Conservation (phyloP, 2,888 invertebrate genomes). For the Drosophila nr. medialis region DNA sequence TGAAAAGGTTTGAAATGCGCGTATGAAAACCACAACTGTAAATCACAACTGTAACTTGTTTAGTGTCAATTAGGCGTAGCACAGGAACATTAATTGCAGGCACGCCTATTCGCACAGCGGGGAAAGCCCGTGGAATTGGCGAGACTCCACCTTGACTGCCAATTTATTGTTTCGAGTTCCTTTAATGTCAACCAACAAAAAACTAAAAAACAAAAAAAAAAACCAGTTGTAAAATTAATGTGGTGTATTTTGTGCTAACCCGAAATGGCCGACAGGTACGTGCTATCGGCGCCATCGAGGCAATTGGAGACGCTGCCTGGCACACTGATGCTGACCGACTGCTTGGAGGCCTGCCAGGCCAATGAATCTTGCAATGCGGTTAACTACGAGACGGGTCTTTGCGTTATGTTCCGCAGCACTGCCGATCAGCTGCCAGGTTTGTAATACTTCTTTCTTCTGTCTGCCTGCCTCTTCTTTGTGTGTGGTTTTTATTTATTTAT, state of each 20-base stretch:
- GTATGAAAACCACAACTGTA: not conserved
- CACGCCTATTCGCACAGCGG: constrained; percentile 9
- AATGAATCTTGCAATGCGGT: constrained; percentile 96
- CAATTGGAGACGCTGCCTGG: constrained; percentile 95
- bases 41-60: not conserved
- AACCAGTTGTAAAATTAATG: constrained; percentile 67
- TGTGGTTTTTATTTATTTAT: constrained; percentile 2
- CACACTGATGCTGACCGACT: constrained; percentile 96
- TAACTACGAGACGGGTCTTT: constrained; percentile 97
- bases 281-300: constrained; percentile 95
- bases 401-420: constrained; percentile 93
- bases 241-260: constrained; percentile 69
- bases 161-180: constrained; percentile 3
- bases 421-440: constrained; percentile 94
- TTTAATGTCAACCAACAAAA: constrained; percentile 25
- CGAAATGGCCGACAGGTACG: constrained; percentile 81
- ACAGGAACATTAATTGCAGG: not conserved
- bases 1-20: not conserved
- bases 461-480: constrained; percentile 22
- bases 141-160: not conserved
- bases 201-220: not conserved
- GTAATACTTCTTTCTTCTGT: constrained; percentile 4
- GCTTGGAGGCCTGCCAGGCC: constrained; percentile 95
- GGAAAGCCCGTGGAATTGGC: constrained; percentile 8
- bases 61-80: constrained; percentile 6